A percentile compares a stretch with the other conserved stretches of the same genome.
phyloP scores from a whole-genome alignment of 2,888 invertebrate genomes.

The Latheticus oryzae region DNA sequence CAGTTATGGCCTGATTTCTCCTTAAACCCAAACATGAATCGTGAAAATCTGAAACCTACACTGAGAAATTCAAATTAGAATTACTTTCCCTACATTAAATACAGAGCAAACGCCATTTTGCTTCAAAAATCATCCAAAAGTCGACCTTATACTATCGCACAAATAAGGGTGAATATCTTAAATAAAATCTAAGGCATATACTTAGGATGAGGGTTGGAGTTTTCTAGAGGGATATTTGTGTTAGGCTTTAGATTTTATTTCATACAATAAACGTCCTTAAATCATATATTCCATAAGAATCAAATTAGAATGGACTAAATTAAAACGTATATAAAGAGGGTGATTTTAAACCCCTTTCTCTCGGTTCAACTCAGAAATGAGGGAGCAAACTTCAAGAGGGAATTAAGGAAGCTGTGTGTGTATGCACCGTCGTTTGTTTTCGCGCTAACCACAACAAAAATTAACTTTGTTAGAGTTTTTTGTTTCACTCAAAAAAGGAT shows the following conservation, averaged over 20 bases:
- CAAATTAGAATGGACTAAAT: slow-evolving; percentile 23
- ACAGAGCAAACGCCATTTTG: slow-evolving; percentile 64
- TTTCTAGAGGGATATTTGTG: slow-evolving; percentile 61
- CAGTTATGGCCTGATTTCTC: slow-evolving; percentile 56
- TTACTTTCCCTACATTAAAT: slow-evolving; percentile 65
- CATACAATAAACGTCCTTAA: slow-evolving; percentile 25
- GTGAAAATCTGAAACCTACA: slow-evolving; percentile 62
- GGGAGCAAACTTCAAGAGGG: slow-evolving; percentile 59
- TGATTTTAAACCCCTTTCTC: slow-evolving; percentile 60
- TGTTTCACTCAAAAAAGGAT: too few relatives aligned
- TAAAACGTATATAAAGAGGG: slow-evolving; percentile 51
- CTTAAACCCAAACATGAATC: slow-evolving; percentile 63
- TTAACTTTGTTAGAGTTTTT: too few relatives aligned
- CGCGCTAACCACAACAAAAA: too few relatives aligned
- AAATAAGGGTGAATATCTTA: slow-evolving; percentile 60
- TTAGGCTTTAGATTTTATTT: slow-evolving; percentile 52
- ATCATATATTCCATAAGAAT: neutral
- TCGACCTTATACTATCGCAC: slow-evolving; percentile 56
- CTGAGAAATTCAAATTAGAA: slow-evolving; percentile 62
- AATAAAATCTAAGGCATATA: slow-evolving; percentile 62
- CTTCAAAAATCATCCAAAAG: slow-evolving; percentile 59
- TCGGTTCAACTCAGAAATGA: slow-evolving; percentile 60
- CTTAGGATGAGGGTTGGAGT: slow-evolving; percentile 61
- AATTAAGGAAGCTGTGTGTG: slow-evolving; percentile 54
- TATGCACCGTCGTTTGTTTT: slow-evolving; percentile 5